Base-by-base conservation (phyloP, 2,797 vertebrate species). In the Eleutherodactylus coqui region DNA sequence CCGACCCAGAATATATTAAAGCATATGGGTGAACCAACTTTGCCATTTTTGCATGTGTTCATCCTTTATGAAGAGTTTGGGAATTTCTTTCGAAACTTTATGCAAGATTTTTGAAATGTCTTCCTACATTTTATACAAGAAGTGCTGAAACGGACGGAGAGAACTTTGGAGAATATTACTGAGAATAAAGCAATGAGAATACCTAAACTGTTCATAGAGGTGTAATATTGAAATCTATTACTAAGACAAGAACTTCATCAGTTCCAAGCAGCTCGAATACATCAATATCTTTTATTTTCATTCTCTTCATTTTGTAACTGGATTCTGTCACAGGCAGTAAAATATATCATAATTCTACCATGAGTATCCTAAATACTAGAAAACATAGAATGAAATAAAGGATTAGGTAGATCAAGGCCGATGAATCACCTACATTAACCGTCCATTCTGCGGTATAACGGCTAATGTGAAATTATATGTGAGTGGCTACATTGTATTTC, bases 251-350 rank as follows among this genome's bases (percentile, higher is more conserved):
- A 69, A 73, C 36, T n/a, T 70, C 36, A 70, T 43, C 41, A 73
- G 41, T n/a, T 45, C 27, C 27, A 11, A 73, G 41, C 24, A 0
- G 14, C 24, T 27, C 13, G 1, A 49, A 34, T 36, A 51, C 49
- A 55, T 77, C 19, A 77, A 24, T 36, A 32, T 77, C 49, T n/a
- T 77, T 38, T 77, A 77, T 77, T 38, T 55, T 77, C 49, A 77
- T 77, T 47, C 41, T 5, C 21, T 19, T 53, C 47, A 76, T 34
- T 76, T 76, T 34, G 29, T 53, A 53, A 51, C 45, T 19, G 45
- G 17, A 51, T 51, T 77, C 75, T 77, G 75, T 53, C 47, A 77
- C 45, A 36, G 47, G 7, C 24, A 36, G 19, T 55, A 53, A 77
- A 55, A n/a, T 36, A 19, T 24, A n/a, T 19, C 16, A 38, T 77